Conservation (phyloP, 1,140 invertebrate genomes). For the Zaprionus tsacasi region DNA sequence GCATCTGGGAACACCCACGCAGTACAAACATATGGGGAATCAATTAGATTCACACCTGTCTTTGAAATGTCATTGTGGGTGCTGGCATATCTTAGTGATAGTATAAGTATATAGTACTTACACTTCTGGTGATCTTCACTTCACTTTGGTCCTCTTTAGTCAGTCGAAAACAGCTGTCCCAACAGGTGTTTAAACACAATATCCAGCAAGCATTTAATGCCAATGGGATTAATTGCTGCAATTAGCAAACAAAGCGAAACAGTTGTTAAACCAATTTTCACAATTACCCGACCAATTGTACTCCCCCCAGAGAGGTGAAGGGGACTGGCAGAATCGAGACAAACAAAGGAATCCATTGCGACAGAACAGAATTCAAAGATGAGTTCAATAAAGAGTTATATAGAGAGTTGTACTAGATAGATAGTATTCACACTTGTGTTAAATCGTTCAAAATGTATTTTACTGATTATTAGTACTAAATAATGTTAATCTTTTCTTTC, state of each 20-base stretch:
- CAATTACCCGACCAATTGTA: slow-evolving; percentile 40
- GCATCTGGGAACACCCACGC: neutral
- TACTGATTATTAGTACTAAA: slow-evolving; percentile 79
- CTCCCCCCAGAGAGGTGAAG: neutral
- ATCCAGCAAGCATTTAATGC: slow-evolving; percentile 45
- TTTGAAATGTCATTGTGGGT: neutral
- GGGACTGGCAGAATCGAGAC: neutral
- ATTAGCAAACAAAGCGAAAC: slow-evolving; percentile 68
- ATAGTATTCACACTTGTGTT: slow-evolving; percentile 18
- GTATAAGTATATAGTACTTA: neutral
- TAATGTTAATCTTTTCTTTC: slow-evolving; percentile 57
- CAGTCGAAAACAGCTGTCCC: slow-evolving; percentile 58
- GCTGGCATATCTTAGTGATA: slow-evolving; percentile 25
- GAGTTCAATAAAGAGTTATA: neutral
- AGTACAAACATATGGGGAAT: neutral
- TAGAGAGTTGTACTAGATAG: neutral
- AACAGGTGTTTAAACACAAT: slow-evolving; percentile 39
- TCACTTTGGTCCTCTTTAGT: slow-evolving; percentile 3
- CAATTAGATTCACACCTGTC: neutral
- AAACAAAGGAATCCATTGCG: neutral
- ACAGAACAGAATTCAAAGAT: neutral
- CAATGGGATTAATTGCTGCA: slow-evolving; percentile 53
- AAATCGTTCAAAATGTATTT: slow-evolving; percentile 76
- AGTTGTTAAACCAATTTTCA: slow-evolving; percentile 57
- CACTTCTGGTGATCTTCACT: slow-evolving; percentile 9